Evolutionary conservation across 2,797 vertebrate genomes (phyloP), one percentile per base, ranked within the genome.

Genomic region (Tapera naevia): DNA sequence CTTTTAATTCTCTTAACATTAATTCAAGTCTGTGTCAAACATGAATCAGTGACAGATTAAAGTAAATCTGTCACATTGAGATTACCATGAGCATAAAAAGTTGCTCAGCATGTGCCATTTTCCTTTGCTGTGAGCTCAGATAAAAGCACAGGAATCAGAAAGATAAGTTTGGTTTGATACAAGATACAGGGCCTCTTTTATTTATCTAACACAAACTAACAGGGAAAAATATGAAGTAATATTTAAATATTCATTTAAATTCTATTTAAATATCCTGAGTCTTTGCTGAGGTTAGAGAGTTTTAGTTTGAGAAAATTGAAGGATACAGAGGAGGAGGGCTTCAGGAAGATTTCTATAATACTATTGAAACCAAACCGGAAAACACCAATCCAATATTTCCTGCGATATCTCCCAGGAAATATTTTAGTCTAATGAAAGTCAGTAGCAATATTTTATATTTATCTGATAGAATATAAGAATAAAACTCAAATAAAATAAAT

Each of bases 11-110:
- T 86, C 41, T n/a, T 91, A 91, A 76, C 21, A 6, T 71, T 87
- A 92, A 95, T 94, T 93, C 64, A 84, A 62, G 64, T 10, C 74
- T 87, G 45, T 90, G 78, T 94, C 64, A 88, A 86, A 96, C 86
- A 95, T n/a, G 35, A 94, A 80, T 91, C 83, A 76, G 1, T 69
- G 71, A 67, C 83, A 88, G 86, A 95, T 95, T 91, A 93, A 94
- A 96, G 80, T 43, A 73, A 86, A 94, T 80, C 83, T 96, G 88
- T 76, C 92, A 76, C 67, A 90, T 64, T 0, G 45, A 96, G 94
- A 95, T 91, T 94, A 94, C 56, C 18, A 6, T 1, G 25, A 82
- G 33, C 41, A 79, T 17, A 64, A 71, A 84, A 73, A 13, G 0
- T 43, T n/a, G 67, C 95, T 53, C 86, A 95, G 95, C 78, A 13